These are phyloP conservation scores for Orthosia gothica DNA, from an alignment of 2,888 invertebrate species.

Conservation along the genomic window DNA sequence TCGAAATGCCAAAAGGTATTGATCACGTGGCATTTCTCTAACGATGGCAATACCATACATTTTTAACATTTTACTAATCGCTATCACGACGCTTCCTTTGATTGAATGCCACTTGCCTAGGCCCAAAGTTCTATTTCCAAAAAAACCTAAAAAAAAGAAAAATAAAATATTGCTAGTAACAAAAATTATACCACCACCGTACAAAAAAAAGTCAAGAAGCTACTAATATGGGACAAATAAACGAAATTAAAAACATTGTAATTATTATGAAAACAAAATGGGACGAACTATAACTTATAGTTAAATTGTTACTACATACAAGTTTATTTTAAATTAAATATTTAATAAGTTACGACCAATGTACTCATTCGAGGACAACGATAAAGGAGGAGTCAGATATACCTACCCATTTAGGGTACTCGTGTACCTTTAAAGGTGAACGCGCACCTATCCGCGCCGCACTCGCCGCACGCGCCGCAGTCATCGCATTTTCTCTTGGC, in stretches of 20 bases:
- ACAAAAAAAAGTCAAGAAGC: slow-evolving; percentile 57
- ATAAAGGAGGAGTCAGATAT: not conserved
- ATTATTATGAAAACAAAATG: slow-evolving; percentile 53
- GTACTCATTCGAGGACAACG: slow-evolving; percentile 42
- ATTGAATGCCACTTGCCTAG: too few relatives aligned
- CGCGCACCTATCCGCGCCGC: too few relatives aligned
- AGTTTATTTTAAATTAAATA: slow-evolving; percentile 60
- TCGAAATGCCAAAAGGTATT: too few relatives aligned
- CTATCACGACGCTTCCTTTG: too few relatives aligned
- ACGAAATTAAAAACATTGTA: slow-evolving; percentile 45
- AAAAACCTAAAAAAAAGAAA: not conserved
- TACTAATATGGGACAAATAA: slow-evolving; percentile 48
- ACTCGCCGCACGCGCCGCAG: too few relatives aligned
- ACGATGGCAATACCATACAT: too few relatives aligned
- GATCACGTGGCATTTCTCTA: too few relatives aligned
- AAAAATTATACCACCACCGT: slow-evolving; percentile 60
- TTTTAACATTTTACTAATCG: too few relatives aligned
- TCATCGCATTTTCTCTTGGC: too few relatives aligned
- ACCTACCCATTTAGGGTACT: not conserved
- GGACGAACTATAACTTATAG: slow-evolving; percentile 58
- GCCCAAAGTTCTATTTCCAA: not conserved
- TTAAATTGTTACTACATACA: slow-evolving; percentile 72
- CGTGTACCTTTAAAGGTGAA: too few relatives aligned
- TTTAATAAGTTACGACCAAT: slow-evolving; percentile 41
- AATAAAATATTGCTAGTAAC: slow-evolving; percentile 28